Base-by-base conservation (phyloP, 2,888 invertebrate genomes). In the Drosophila crucigera region DNA sequence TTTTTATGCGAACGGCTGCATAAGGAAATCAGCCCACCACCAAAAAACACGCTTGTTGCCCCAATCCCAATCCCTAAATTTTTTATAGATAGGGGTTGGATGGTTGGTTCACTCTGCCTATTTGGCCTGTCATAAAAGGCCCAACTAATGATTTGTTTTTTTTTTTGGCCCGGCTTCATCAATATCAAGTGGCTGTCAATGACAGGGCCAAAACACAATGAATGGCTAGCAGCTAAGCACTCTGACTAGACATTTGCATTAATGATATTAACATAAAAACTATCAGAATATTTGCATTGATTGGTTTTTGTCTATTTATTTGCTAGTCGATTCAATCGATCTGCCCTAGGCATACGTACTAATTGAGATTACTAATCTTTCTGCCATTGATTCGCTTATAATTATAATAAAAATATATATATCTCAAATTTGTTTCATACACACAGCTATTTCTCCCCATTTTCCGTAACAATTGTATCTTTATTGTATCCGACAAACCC, bases 181-280 rank as follows among this genome's bases (percentile, higher is more conserved):
- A 74, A 73, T 83, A 90, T 82, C 85, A 73, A 84, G 77, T 82
- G 77, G 56, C 78, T 74, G 76, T 63, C 67, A 84, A 85, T 88
- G 85, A 73, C 78, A 84, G 56, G 58, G 22, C 53, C 28, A 54
- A 14, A 14, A 61, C 54, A 43, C 30, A 49, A 65, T 68, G 37
- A 55, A 64, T 66, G 30, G 56, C 54, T 67, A 58, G 49, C 25
- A 58, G 53, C 25, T 35, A 19, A 39, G 11, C 37, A 37, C 60
- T 33, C 50, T 39, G 35, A 49, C 53, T 69, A 60, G 43, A 62
- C 59, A 82, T 82, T 73, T 64, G 67, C 78, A 82, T 71, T 75
- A 68, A 67, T 70, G 80, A 72, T 82, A 47, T 47, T 71, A 70
- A 71, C 71, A 74, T 79, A 41, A 54, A 71, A 66, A 41, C 31